Percentiles rank a stretch among this genome's conserved stretches.
Conservation (phyloP, 2,888 invertebrate species). For the Thereva nobilitata region DNA sequence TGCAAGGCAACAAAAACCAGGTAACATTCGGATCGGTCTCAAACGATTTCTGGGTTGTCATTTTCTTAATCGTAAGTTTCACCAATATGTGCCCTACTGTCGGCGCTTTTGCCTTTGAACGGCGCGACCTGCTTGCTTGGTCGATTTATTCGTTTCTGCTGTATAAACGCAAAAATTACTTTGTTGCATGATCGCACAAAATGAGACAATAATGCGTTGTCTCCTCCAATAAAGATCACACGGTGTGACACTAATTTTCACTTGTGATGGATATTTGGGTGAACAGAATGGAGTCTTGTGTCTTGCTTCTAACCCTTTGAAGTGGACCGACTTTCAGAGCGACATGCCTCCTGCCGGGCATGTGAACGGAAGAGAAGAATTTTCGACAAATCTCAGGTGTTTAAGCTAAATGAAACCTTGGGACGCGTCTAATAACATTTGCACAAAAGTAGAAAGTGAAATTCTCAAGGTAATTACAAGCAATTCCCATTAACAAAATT, state of each 20-base stretch:
- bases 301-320: constrained; percentile 6
- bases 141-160: not conserved
- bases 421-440: no score
- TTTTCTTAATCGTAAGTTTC: constrained; percentile 15
- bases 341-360: no score
- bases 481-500: no score
- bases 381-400: no score
- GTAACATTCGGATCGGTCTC: not conserved
- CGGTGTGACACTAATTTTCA: constrained; percentile 24
- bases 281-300: constrained; percentile 25
- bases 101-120: constrained; percentile 20
- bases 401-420: no score
- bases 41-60: constrained; percentile 7
- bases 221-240: constrained; percentile 15
- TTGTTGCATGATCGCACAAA: constrained; percentile 18
- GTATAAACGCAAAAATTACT: constrained; percentile 2
- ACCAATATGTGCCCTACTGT: not conserved
- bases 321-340: not conserved
- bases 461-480: no score
- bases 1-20: not conserved
- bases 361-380: no score
- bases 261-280: constrained; percentile 29
- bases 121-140: not conserved
- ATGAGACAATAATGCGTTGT: constrained; percentile 19
- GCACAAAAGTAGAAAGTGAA: no score